Base-by-base conservation (phyloP, 1,140 invertebrate species). In the Caenorhabditis inopinata region DNA sequence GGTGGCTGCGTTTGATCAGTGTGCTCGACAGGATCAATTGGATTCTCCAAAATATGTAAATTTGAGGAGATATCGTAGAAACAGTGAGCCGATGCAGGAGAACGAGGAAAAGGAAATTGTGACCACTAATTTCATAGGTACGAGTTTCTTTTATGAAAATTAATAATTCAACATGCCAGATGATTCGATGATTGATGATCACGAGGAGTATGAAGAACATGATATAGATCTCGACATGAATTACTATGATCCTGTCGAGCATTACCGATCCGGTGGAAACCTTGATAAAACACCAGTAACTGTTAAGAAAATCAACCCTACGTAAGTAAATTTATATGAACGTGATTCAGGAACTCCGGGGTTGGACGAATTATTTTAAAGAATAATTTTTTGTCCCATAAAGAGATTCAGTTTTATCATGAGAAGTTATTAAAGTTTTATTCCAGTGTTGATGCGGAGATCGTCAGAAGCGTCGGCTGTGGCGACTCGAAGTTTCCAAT, bases 51-150 rank as follows among this genome's bases (percentile, higher is more conserved):
- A 42, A 38, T 68, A 68, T 68, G 32, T 21, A 6, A 38, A 38
- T 21, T 5, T 38, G 14, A 42, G 32, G 7, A 35, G 58, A 42
- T 68, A 32, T 32, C 29, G 58, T 2, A n/a, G 58, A 68, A 68
- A 68, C n/a, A 68, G 58, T 21, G 58, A 68, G 18, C 58, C 58
- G 3, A 68, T 68, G 58, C 58, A 68, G 4, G 58, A 68, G 12
- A 68, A 68, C 11, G 58, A 58, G n/a, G 51, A 68, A 42, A 68
- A 68, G 38, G 58, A 68, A 42, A 11, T 68, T 21, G 58, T 38
- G n/a, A 18, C 1, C 21, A 68, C 58, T 1, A 68, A 68, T 21
- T 68, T 68, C 12, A 68, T 68, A 42, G 58, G 58, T 68, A 9
- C 9, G 53, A 32, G 6, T 5, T 7, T 11, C 2, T 1, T 7